Base-by-base conservation (phyloP, 2,888 invertebrate species). In the Athripsodes cinereus region DNA sequence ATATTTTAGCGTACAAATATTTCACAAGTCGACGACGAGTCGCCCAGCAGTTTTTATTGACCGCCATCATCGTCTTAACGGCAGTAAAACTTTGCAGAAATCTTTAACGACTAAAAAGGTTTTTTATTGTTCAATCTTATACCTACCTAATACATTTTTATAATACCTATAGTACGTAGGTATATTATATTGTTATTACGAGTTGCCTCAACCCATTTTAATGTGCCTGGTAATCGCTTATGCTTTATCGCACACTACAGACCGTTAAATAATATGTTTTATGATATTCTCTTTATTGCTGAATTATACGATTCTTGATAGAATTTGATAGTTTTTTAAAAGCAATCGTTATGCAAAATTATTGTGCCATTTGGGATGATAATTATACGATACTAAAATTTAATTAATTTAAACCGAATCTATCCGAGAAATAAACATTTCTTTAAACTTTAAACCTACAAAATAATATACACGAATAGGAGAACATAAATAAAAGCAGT, bases 81-180 rank as follows among this genome's bases (percentile, higher is more conserved):
- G 26, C 26, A 26, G 26, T 26, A 26, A 26, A 26, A 26, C 26
- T 26, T 10, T 10, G 26, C 26, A 26, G 26, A 26, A 26, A 26
- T 26, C 26, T 26, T 26, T 26, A 26, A 26, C 26, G 26, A 26
- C 26, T 26, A 18, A 44, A 44, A 16, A 44, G 44, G 44, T 26
- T 44, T 44, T 48, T 48, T 48, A 48, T 48, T 48, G 48, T 48
- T 20, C 48, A 19, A 44, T 44, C 44, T 44, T 18, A 44, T 44
- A 44, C n/a, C n/a, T n/a, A n/a, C n/a, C n/a, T n/a, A n/a, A n/a
- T n/a, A n/a, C n/a, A n/a, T n/a, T n/a, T n/a, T n/a, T n/a, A n/a
- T n/a, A n/a, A n/a, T n/a, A n/a, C n/a, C n/a, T n/a, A 34, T 34
- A 34, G 13, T 34, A 13, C 8, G 8, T 13, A 13, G 34, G 44